phyloP scores from a whole-genome alignment of 2,113 vertebrate species.

The Andinoacara biseriatus region DNA sequence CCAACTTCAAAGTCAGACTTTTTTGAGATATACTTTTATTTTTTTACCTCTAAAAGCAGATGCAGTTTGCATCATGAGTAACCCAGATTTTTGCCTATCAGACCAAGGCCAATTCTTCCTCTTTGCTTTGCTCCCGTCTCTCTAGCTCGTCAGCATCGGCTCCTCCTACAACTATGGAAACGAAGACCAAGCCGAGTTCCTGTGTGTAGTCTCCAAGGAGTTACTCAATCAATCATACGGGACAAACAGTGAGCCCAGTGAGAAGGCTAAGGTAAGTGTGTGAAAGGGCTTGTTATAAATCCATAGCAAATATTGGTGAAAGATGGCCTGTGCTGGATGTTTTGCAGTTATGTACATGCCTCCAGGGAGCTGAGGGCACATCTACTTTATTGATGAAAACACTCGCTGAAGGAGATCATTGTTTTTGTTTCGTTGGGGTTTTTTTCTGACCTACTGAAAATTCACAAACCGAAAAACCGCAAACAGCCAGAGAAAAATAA shows the following conservation, averaged over 20 bases:
- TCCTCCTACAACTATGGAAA: constrained; percentile 99
- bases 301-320: constrained; percentile 52
- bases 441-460: background rate
- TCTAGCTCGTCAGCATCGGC: constrained; percentile 95
- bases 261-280: constrained; percentile 94
- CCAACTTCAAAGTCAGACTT: background rate
- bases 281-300: constrained; percentile 22
- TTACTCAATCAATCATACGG: constrained; percentile 94
- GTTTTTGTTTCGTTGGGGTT: background rate
- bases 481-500: background rate
- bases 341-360: constrained; percentile 47
- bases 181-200: constrained; percentile 98
- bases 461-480: background rate
- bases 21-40: background rate
- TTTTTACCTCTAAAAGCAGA: background rate
- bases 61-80: background rate
- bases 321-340: constrained; percentile 51
- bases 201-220: constrained; percentile 99
- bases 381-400: constrained; percentile 61
- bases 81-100: background rate
- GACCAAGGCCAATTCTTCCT: constrained; percentile 9
- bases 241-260: constrained; percentile 93
- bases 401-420: constrained; percentile 38
- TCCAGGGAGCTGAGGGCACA: constrained; percentile 27
- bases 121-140: constrained; percentile 43